Base-by-base conservation (phyloP, 2,888 invertebrate genomes). In the Yponomeuta malinellus region DNA sequence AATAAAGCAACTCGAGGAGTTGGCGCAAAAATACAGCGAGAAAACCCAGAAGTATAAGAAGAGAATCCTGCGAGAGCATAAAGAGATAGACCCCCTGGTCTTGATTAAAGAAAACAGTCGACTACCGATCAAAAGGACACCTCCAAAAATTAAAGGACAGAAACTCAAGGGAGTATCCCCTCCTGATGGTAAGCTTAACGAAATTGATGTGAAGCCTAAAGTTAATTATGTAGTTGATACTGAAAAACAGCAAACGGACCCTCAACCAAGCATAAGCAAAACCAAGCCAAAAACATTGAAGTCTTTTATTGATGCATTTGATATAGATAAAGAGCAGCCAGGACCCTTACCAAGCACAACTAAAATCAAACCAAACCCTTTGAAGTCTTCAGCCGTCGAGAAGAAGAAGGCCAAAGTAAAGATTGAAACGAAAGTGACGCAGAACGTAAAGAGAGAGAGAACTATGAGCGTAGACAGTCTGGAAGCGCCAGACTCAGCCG, bases 391-490 rank as follows among this genome's bases (percentile, higher is more conserved):
- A n/a, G 43, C 33, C 23, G 31, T 23, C 48, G 65, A 15, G 65
- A 70, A 70, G 65, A 70, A 70, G 33, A 65, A 37, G 69, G 48
- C 29, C 63, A 70, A 68, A 72, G 37, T 68, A 68, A 71, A 72
- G 37, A 69, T 43, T 78, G 71, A 74, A 63, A 68, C 73, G 75
- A 70, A 77, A 72, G 15, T 68, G 33, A 48, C 67, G 43, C 71
- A 65, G 52, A 73, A 73, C 71, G 23, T 59, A 52, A 73, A 73
- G 52, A 88, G 88, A 82, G 88, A 88, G 78, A 86, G 74, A 70
- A 89, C 82, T 69, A 86, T 91, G 80, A 92, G 91, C 76, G 78
- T 88, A 74, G 91, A 90, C 74, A 92, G 91, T 74, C 82, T 91
- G 65, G 90, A 91, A 68, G 85, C 72, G 72, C 72, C 73, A 52